A percentile compares a stretch with the other conserved stretches of the same genome.
Conservation (phyloP, 1,140 invertebrate genomes). For the Metopolophium dirhodum region DNA sequence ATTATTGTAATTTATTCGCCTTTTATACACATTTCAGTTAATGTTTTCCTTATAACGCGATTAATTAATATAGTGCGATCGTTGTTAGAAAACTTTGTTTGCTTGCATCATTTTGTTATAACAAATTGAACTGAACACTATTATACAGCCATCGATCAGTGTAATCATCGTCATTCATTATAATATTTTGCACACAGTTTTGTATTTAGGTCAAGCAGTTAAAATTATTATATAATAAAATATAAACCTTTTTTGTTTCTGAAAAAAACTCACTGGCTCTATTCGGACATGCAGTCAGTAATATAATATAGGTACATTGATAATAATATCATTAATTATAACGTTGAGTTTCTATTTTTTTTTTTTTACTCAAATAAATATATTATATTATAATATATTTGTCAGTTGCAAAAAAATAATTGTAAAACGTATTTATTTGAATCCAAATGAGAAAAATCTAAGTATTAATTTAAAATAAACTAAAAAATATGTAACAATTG, state of each 20-base stretch:
- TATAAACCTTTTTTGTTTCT: neutral
- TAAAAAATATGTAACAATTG: neutral
- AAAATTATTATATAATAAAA: neutral
- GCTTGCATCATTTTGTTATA: neutral
- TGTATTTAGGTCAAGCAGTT: neutral
- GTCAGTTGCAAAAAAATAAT: neutral
- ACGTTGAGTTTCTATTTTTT: neutral
- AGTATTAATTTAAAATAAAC: neutral
- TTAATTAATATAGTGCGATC: neutral
- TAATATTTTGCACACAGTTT: neutral
- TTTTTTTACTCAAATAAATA: no score
- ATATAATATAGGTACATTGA: neutral
- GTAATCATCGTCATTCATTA: neutral
- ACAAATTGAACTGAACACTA: neutral
- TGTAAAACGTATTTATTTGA: neutral
- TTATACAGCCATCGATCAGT: neutral
- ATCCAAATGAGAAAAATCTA: neutral
- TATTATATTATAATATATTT: no score
- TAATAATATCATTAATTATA: neutral
- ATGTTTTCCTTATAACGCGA: neutral
- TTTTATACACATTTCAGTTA: neutral
- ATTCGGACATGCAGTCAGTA: neutral
- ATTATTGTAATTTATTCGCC: neutral
- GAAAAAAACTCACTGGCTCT: neutral
- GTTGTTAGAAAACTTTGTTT: conserved; percentile 5